Base-by-base conservation (phyloP, 2,888 invertebrate genomes). In the Lasioglossum morio region DNA sequence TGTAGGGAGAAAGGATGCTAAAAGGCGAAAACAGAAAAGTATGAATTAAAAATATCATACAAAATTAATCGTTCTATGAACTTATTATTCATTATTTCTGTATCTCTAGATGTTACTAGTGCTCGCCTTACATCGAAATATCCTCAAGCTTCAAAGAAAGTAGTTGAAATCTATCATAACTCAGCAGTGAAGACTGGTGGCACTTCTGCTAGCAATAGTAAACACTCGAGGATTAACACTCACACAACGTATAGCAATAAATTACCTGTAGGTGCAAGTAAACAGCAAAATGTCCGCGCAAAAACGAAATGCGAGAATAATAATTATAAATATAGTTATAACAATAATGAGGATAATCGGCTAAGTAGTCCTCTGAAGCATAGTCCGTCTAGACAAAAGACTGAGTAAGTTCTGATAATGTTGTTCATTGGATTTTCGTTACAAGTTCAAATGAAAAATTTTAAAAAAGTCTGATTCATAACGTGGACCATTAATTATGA, bases 151-250 rank as follows among this genome's bases (percentile, higher is more conserved):
- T 89, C 82, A 60, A 92, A 89, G 48, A 93, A 94, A 30, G 88
- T 93, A 27, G 91, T 93, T 10, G 94, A 95, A 83, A 92, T 94
- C 82, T 94, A 94, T 91, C 93, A 94, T 79, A 94, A 94, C 72
- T 76, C 57, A 27, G 92, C 91, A 7, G 79, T 91, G n/a, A 93
- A 92, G 72, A 91, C 89, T 80, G 92, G 84, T 48, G 94, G 91
- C 75, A 75, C 91, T 63, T 93, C 93, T 19, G 83, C 86, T n/a
- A 73, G 89, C 8, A 90, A 91, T 8, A 91, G 87, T 66, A 93
- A 93, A 82, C 90, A 90, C 57, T 91, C 91, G 12, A 91, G 88
- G 77, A 48, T 88, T 27, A 87, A 88, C 57, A 46, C 79, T 12
- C 78, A 66, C 19, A 16, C 27, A 27, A 90, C 85, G 27, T 37